Base-by-base conservation (phyloP, 2,113 vertebrate genomes). In the Gymnorhina tibicen region DNA sequence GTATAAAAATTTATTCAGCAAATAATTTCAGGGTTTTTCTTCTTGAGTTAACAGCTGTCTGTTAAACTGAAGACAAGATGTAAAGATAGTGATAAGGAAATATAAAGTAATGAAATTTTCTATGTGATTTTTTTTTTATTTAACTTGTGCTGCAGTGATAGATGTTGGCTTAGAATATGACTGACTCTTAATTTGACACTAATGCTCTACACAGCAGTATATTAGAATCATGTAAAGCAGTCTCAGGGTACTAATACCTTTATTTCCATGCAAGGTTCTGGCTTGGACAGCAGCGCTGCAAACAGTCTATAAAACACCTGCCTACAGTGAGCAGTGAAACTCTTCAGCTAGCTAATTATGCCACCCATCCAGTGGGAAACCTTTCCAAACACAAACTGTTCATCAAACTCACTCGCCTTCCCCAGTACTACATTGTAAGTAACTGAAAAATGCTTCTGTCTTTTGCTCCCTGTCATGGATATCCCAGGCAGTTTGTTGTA, bases 281-380 rank as follows among this genome's bases (percentile, higher is more conserved):
- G 99, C 98, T 99, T 97, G 99, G 99, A 92, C 99, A 99, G 96
- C 99, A 99, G 83, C 99, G 99, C 70, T 99, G 99, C 98, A 98
- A 98, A 68, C 99, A 99, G 95, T 99, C 99, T n/a, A 99, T 99
- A 97, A 99, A 99, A 92, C 99, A 99, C 97, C 98, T 99, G 85
- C 99, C 99, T 91, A 99, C 99, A 30, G 98, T 99, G 93, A 99
- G 98, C 94, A 99, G 98, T 75, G 99, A 99, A 95, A 98, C 98
- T 69, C 98, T 99, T 67, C 99, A 99, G 85, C 98, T 99, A 87
- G 99, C 99, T 94, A 99, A 99, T 97, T 98, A 98, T 23, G 85
- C 98, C 85, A 98, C 98, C 80, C 99, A 99, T 97, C 99, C 99
- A 33, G 98, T 99, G 70, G 99, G 99, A 96, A 99, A 83, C 89